These are phyloP conservation scores for Leucopsar rothschildi DNA, from an alignment of 2,113 vertebrate species.

Conservation along the genomic window DNA sequence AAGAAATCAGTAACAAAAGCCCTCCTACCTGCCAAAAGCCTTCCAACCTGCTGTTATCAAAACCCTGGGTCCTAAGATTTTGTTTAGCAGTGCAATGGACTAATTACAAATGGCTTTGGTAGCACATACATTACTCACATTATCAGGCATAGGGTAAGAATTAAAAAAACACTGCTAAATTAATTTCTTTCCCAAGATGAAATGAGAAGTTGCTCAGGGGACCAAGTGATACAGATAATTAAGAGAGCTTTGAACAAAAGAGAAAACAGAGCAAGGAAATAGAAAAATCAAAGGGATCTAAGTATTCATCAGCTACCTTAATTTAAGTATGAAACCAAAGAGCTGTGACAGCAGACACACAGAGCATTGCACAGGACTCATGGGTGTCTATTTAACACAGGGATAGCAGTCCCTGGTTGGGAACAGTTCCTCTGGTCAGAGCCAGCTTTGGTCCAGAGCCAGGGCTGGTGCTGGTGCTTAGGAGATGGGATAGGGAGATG, in stretches of 20 bases:
- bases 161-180: background rate
- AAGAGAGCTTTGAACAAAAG: background rate
- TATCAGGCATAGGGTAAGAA: background rate
- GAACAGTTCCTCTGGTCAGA: background rate
- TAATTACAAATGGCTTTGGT: background rate
- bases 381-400: accelerated
- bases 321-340: background rate
- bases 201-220: background rate
- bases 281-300: background rate
- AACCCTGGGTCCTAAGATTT: background rate
- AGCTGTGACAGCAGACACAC: background rate
- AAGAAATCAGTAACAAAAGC: background rate
- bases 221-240: background rate
- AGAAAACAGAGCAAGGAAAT: background rate
- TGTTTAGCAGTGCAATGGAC: background rate
- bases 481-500: accelerated
- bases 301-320: background rate
- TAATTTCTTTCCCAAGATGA: background rate
- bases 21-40: background rate
- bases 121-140: background rate
- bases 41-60: background rate
- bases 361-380: background rate
- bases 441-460: background rate
- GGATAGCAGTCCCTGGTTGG: background rate
- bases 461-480: background rate